Evolutionary conservation across 2,888 invertebrate genomes (phyloP), one percentile per base, ranked within the genome.

Genomic region (Acanthosepion pharaonis): DNA sequence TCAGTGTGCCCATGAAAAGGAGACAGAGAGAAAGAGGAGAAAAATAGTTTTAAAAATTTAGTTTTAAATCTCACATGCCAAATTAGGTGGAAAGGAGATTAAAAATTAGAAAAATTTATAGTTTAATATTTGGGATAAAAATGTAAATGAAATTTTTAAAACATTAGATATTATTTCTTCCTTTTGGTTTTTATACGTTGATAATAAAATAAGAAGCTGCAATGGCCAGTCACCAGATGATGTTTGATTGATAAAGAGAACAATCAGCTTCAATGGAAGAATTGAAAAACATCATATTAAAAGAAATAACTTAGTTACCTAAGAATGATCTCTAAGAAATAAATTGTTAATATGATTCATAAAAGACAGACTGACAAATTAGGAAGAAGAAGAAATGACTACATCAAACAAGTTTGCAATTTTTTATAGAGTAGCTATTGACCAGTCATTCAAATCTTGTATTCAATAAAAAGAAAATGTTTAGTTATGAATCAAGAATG

Each of bases 1-100:
- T 59, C 59, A 59, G n/a, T 78, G 78, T n/a, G 78, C n/a, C 78
- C 78, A 78, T 78, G 33, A n/a, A 78, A 78, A 78, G n/a, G 78
- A 78, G 28, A 78, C n/a, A 78, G n/a, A 78, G 78, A 78, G 33
- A 28, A 28, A 78, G 28, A 11, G n/a, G n/a, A 78, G n/a, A 33
- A 78, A 78, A n/a, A 78, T 78, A 33, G 78, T 33, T 33, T 42
- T n/a, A 78, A 78, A 33, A 5, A 5, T 78, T 78, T 78, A 23
- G 20, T n/a, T 78, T 78, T 78, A n/a, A n/a, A 78, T 78, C n/a
- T 78, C n/a, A 33, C 78, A 78, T 78, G 78, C 78, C 15, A 4
- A n/a, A 78, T 78, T 78, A 59, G 59, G 59, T 59, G 20, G 20
- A 78, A 78, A 78, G n/a, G 78, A 78, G 33, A 33, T 78, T 78